Conservation (phyloP, 2,797 vertebrate genomes). For the Pipistrellus pipistrellus region DNA sequence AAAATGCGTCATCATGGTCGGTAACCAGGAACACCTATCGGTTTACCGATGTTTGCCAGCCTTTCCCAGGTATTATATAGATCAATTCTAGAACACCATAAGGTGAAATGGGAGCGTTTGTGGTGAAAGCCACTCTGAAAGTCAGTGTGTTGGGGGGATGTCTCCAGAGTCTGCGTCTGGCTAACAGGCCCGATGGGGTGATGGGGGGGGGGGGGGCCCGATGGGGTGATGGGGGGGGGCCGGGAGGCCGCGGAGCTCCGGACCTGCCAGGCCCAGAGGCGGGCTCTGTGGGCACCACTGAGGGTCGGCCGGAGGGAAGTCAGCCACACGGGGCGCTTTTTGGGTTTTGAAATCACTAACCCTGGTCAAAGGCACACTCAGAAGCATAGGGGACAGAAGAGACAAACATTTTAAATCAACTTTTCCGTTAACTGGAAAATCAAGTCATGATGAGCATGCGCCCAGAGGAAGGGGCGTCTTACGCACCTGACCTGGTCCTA, state of each 20-base stretch:
- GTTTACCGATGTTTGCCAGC: neutral
- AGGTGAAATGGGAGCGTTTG: neutral
- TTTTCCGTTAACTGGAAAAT: conserved; percentile 2
- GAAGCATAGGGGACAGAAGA: neutral
- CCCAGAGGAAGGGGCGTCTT: neutral
- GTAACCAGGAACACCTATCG: neutral
- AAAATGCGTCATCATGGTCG: neutral
- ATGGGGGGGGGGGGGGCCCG: too few relatives aligned
- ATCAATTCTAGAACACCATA: neutral
- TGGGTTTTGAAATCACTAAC: conserved; percentile 44
- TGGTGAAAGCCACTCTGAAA: conserved; percentile 16
- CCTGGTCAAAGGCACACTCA: neutral
- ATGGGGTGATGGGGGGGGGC: too few relatives aligned
- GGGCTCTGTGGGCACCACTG: neutral
- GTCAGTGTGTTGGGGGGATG: neutral
- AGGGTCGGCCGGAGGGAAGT: neutral
- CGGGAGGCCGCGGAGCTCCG: neutral
- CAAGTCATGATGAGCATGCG: neutral
- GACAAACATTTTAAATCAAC: neutral
- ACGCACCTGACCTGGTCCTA: neutral
- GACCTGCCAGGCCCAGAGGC: too few relatives aligned
- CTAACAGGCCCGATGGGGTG: neutral
- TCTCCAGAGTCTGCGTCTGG: neutral
- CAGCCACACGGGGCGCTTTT: neutral
- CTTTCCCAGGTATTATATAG: neutral